A percentile compares a stretch with the other conserved stretches of the same genome.
These are phyloP conservation scores for Meandrina meandrites DNA, from an alignment of 92 coral and sea anemone species.

Conservation along the genomic window DNA sequence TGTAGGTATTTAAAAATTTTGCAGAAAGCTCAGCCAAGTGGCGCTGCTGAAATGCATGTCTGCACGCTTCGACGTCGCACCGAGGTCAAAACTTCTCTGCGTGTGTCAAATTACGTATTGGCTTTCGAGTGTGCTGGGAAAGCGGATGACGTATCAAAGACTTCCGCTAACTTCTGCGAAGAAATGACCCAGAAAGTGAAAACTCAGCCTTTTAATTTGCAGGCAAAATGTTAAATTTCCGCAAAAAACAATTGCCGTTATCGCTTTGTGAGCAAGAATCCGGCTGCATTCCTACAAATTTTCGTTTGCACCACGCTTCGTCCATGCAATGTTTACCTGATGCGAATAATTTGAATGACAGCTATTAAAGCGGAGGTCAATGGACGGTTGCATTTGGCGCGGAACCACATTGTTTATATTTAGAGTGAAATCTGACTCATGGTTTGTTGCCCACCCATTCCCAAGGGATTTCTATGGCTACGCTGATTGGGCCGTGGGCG, in stretches of 20 bases:
- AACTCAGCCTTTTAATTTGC: constrained; percentile 25
- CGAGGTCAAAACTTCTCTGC: constrained; percentile 33
- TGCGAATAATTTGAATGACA: constrained; percentile 4
- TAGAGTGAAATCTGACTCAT: constrained; percentile 71
- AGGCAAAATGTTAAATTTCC: constrained; percentile 1
- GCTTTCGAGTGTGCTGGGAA: constrained; percentile 51
- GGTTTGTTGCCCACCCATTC: constrained; percentile 79
- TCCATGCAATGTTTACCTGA: constrained; percentile 43
- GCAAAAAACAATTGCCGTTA: background rate
- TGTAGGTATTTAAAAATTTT: background rate
- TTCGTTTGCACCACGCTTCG: background rate
- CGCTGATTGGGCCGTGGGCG: constrained; percentile 73
- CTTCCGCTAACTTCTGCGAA: constrained; percentile 25
- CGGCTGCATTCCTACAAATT: constrained; percentile 21
- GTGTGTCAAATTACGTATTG: constrained; percentile 39
- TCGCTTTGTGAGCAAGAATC: background rate
- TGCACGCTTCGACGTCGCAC: constrained; percentile 10
- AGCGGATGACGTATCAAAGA: constrained; percentile 35
- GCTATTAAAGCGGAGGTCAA: constrained; percentile 25
- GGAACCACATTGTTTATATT: constrained; percentile 72
- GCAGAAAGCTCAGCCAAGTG: background rate
- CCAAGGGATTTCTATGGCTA: constrained; percentile 73
- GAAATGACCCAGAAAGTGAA: constrained; percentile 37
- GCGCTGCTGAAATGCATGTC: constrained; percentile 12
- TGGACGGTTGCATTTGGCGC: constrained; percentile 42